Base-by-base conservation (phyloP, 1,140 invertebrate species). In the Lucilia cuprina region DNA sequence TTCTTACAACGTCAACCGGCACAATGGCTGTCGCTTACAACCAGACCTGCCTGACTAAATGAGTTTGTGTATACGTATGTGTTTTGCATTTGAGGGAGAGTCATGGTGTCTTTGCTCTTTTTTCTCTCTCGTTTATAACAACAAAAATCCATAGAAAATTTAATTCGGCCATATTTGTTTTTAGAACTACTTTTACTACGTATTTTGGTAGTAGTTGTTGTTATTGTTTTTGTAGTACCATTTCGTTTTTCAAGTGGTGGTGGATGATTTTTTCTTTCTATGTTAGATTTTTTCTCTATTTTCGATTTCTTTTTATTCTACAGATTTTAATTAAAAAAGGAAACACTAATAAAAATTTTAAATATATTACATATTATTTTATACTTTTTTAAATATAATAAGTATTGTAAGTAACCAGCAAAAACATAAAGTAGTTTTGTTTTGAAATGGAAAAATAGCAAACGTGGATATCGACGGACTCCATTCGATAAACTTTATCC, bases 121-220 rank as follows among this genome's bases (percentile, higher is more conserved):
- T n/a, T 55, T 41, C 41, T 78, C 75, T 78, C 74, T 75, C 74
- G 41, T 34, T 34, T n/a, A 49, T 13, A 49, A 25, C 41, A 80
- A 80, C 47, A 49, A 49, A 19, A 80, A 47, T 1, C 49, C 2
- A 12, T 12, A 49, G 13, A 25, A 49, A 47, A 49, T 80, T 80
- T 50, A 21, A 49, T 80, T 80, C 77, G 77, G 77, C 77, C 77
- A 80, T 80, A 49, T 80, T 80, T 80, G 77, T 21, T 80, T 80
- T 80, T 80, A 41, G 41, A 80, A 49, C 41, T 50, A 80, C 77
- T 19, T 80, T 80, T 55, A n/a, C 10, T 55, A 55, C 47, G 41
- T 41, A 41, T 80, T 47, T 78, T 19, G 21, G 17, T 35, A 12
- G 17, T 47, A 47, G 75, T 78, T 35, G 41, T 41, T 41, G 75